Conservation (phyloP, 2,113 vertebrate genomes). For the Verasper variegatus region DNA sequence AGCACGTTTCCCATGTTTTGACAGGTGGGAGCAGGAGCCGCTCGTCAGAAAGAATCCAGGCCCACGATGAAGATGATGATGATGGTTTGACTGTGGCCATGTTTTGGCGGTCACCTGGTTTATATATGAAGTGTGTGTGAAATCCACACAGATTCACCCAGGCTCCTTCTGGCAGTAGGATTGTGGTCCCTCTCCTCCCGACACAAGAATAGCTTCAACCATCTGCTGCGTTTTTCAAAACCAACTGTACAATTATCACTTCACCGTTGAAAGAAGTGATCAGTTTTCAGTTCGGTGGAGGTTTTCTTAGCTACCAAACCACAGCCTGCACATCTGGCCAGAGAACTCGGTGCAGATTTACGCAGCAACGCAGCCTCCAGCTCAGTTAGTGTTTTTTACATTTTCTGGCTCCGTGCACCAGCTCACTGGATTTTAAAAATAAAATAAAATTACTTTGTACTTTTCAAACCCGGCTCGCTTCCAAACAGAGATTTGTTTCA, state of each 20-base stretch:
- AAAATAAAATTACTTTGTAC: too few relatives aligned
- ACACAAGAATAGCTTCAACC: neutral
- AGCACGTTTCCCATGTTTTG: conserved; percentile 61
- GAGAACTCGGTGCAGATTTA: neutral
- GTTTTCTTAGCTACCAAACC: neutral
- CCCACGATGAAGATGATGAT: neutral
- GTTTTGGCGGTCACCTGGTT: neutral
- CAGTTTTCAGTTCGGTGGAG: neutral
- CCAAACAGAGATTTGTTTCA: neutral
- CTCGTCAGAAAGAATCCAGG: neutral
- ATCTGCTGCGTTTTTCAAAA: neutral
- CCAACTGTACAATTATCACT: neutral
- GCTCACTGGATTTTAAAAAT: neutral
- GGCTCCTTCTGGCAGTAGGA: neutral
- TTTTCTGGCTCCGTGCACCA: too few relatives aligned
- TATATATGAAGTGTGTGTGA: neutral
- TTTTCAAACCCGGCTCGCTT: too few relatives aligned
- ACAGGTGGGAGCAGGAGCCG: conserved; percentile 56
- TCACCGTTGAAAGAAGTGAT: neutral
- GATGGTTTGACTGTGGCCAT: neutral
- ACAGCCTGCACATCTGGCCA: neutral
- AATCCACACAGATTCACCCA: neutral
- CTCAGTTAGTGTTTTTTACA: neutral
- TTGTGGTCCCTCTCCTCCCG: neutral
- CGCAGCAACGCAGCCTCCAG: neutral